A percentile compares a stretch with the other conserved stretches of the same genome.
Conservation (phyloP, 2,113 vertebrate genomes). For the Harpagus bidentatus region DNA sequence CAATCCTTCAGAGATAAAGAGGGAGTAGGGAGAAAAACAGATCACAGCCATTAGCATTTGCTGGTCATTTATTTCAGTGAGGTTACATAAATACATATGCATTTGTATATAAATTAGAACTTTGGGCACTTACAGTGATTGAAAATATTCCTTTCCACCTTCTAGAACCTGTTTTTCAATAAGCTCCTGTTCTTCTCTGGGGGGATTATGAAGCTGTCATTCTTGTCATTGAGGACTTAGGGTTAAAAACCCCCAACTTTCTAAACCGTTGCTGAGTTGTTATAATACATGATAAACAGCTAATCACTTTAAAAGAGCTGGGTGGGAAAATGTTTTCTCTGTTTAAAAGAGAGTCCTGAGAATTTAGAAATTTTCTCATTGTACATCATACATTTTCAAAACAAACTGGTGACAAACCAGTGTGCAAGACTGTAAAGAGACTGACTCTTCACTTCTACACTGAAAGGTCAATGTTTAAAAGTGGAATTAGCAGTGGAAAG, state of each 20-base stretch:
- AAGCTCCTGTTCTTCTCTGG: neutral
- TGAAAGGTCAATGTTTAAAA: neutral
- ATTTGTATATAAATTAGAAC: neutral
- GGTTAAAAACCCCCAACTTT: neutral
- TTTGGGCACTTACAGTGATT: neutral
- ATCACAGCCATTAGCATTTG: neutral
- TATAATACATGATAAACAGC: neutral
- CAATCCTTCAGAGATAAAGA: neutral
- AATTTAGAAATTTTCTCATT: neutral
- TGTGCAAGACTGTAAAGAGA: neutral
- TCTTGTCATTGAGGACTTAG: neutral
- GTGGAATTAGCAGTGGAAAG: neutral
- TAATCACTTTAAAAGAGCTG: neutral
- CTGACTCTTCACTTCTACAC: neutral
- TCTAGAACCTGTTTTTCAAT: neutral
- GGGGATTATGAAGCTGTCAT: neutral
- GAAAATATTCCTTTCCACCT: neutral
- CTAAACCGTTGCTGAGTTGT: neutral
- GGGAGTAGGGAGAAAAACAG: neutral
- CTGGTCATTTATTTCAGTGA: neutral
- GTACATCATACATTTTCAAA: neutral
- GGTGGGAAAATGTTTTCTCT: neutral
- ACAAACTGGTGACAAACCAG: neutral
- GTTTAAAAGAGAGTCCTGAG: neutral
- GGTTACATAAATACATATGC: neutral